phyloP scores from a whole-genome alignment of 2,113 vertebrate species.

The Erythrocercus mccallii region DNA sequence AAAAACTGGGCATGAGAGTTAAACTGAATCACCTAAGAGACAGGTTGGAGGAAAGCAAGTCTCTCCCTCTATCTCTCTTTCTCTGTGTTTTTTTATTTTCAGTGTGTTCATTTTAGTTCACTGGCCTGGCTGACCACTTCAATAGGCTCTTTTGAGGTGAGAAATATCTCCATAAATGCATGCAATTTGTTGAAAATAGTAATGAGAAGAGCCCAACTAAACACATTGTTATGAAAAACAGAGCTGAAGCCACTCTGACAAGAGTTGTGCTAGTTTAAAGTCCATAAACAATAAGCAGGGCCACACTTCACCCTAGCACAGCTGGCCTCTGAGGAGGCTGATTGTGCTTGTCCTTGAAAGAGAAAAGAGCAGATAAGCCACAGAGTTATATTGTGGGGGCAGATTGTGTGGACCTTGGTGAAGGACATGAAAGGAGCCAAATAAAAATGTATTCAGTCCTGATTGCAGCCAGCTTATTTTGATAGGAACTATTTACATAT shows the following conservation, averaged over 20 bases:
- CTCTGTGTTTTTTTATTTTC: not conserved
- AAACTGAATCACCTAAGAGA: not conserved
- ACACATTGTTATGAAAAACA: not conserved
- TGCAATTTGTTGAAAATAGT: not conserved
- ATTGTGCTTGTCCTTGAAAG: constrained; percentile 4
- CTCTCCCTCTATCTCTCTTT: not conserved
- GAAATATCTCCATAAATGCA: not conserved
- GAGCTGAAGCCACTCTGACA: not conserved
- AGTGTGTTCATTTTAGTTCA: not conserved
- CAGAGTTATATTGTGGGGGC: constrained; percentile 1
- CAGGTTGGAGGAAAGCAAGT: not conserved
- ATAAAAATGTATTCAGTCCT: not conserved
- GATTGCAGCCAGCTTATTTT: not conserved
- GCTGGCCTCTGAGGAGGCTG: not conserved
- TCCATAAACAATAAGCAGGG: not conserved
- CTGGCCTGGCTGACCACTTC: not conserved
- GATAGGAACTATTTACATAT: constrained; percentile 1
- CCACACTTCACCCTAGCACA: not conserved
- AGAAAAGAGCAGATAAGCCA: constrained; percentile 17
- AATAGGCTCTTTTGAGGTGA: not conserved
- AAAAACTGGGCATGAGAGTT: not conserved
- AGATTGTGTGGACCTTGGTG: not conserved
- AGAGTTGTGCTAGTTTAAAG: not conserved
- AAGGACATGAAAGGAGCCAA: constrained; percentile 31
- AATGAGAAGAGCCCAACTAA: not conserved